Base-by-base conservation (phyloP, 2,797 vertebrate species). In the Sebastes itinus region DNA sequence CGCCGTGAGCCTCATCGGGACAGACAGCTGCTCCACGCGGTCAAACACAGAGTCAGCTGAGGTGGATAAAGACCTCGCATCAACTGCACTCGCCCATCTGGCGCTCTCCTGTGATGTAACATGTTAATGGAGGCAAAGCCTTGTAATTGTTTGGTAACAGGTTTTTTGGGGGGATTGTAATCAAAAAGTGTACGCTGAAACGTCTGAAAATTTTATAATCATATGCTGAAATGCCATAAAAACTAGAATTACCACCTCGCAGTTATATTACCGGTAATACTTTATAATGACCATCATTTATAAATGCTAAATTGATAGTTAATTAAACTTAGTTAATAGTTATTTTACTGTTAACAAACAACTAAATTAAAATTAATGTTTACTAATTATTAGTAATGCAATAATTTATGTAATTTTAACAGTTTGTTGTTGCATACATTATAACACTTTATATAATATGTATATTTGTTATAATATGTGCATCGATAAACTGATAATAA, bases 41-140 rank as follows among this genome's bases (percentile, higher is more conserved):
- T 80, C 83, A 77, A 38, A 72, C 38, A 18, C 64, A 30, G n/a
- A 46, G 55, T 81, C 76, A 70, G 77, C 70, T 49, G 73, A 87
- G 77, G 73, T 56, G 80, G 81, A 90, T 85, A 82, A 87, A 87
- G 72, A 68, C 80, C 75, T 81, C 38, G 6, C 82, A 46, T 83
- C 72, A 80, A 58, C 72, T 18, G 3, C 68, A 9, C 63, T 25
- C 62, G 6, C 61, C 81, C 87, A 88, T 88, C 87, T 90, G 89
- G 77, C 78, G 32, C 16, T 25, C 27, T 65, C 12, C 72, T 77
- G 79, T 86, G 75, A 91, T 77, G 77, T 83, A 86, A 85, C 75
- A 11, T 13, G 59, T 25, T 66, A 68, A 86, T 46, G 58, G 77
- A 69, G 33, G 60, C 64, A 62, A 62, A 68, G 69, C 59, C 27